Base-by-base conservation (phyloP, 2,888 invertebrate species). In the Meteorus colon region DNA sequence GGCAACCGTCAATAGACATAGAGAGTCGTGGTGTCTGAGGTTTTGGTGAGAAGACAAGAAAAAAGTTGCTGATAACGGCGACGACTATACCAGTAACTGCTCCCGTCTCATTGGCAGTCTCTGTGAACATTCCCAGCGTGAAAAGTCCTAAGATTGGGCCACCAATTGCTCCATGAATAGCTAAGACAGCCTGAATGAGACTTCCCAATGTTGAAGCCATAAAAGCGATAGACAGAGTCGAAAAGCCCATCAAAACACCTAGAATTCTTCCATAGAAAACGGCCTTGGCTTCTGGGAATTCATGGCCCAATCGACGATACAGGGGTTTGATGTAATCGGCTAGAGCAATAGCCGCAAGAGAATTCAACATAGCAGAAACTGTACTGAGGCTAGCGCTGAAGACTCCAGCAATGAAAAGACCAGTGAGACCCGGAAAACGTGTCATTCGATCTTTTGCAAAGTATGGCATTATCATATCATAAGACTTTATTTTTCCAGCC, bases 331-430 rank as follows among this genome's bases (percentile, higher is more conserved):
- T 90, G 83, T 97, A 96, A 90, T 98, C 98, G 85, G 96, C 95
- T 31, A 98, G 90, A 0, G 96, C 95, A 14, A 98, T 96, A 0
- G 98, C 97, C 0, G 98, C 95, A 51, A 98, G 91, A 0, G 97
- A 96, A 85, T 97, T 98, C 77, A 98, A 92, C 27, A 96, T 94
- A 0, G 98, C 97, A 0, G 98, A 98, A 72, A 98, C 94, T 0
- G 97, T 97, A 65, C 97, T 97, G 4, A 98, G 91, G 1, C 97
- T 96, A 0, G 97, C 98, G 83, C 97, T 96, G 88, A 98, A 97
- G 75, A 98, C 94, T 0, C 97, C 93, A 3, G 90, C 84, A 24
- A 90, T 82, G 79, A 90, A 89, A n/a, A 90, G 81, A 0, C 90
- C 90, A 3, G 85, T 80, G n/a, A 90, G 75, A 0, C 90, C 89